Evolutionary conservation across 2,888 invertebrate genomes (phyloP).

Genomic region (Orthosia incerta): DNA sequence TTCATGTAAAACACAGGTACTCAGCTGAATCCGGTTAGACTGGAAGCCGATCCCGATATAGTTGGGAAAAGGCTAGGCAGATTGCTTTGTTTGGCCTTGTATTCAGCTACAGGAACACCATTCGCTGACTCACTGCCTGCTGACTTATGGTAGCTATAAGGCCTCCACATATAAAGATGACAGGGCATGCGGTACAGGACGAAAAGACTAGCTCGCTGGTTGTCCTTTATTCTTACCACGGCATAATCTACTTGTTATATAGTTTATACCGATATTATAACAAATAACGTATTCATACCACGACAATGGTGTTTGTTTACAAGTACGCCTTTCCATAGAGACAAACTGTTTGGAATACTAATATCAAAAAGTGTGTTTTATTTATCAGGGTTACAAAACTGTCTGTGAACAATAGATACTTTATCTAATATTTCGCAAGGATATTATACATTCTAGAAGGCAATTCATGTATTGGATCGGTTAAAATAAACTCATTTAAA

Average conservation of each 20-base stretch:
- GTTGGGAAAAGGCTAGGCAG: too few species aligned
- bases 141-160: too few species aligned
- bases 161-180: too few species aligned
- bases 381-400: constrained; percentile 12
- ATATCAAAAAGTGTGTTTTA: constrained; percentile 26
- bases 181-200: too few species aligned
- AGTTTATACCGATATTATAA: background rate
- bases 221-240: background rate
- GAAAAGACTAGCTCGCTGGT: background rate
- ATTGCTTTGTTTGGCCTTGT: too few species aligned
- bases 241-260: background rate
- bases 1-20: too few species aligned
- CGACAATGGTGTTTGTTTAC: constrained; percentile 23
- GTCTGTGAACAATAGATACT: constrained; percentile 11
- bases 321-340: constrained; percentile 3
- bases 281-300: constrained; percentile 27
- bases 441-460: background rate
- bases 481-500: too few species aligned
- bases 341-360: constrained; percentile 37
- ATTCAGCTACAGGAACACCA: too few species aligned
- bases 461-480: background rate
- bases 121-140: too few species aligned
- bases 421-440: constrained; percentile 10
- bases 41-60: too few species aligned
- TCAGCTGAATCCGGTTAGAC: too few species aligned